phyloP scores from a whole-genome alignment of 1,140 invertebrate genomes.

The Caenorhabditis briggsae region DNA sequence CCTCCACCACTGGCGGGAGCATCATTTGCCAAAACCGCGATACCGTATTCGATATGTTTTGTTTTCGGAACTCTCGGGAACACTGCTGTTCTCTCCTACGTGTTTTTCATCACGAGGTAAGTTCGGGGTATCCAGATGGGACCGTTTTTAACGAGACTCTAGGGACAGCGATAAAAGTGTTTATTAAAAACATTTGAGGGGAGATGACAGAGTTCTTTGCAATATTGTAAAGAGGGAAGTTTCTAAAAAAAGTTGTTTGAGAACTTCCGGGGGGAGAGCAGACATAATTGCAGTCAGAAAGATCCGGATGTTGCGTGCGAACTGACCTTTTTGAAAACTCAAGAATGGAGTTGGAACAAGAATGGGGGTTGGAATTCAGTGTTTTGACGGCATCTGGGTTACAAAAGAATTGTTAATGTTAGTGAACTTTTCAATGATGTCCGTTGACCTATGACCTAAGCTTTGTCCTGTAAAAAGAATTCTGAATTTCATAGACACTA shows the following conservation, averaged over 20 bases:
- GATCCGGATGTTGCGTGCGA: background rate
- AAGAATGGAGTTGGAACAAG: background rate
- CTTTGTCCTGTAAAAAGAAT: too few relatives aligned
- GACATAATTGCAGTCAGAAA: constrained; percentile 36
- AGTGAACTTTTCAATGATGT: too few relatives aligned
- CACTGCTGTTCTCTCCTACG: constrained; percentile 61
- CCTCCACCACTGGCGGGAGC: constrained; percentile 49
- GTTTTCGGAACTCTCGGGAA: constrained; percentile 61
- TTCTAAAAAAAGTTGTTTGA: background rate
- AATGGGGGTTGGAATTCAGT: background rate
- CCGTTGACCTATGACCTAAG: too few relatives aligned
- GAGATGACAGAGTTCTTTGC: background rate
- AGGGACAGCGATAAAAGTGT: background rate
- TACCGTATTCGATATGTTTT: constrained; percentile 63
- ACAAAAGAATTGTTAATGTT: too few relatives aligned
- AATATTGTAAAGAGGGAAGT: background rate
- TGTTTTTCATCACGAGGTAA: constrained; percentile 64
- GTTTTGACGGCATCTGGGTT: too few relatives aligned
- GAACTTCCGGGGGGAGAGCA: background rate
- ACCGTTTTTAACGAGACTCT: background rate
- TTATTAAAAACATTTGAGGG: background rate
- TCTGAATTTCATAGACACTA: constrained; percentile 1
- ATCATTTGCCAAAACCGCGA: constrained; percentile 50
- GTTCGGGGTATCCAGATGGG: background rate
- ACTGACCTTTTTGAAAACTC: constrained; percentile 13